A percentile compares a stretch with the other conserved stretches of the same genome.
These are phyloP conservation scores for Pangasius krempfi DNA, from an alignment of 2,797 vertebrate genomes.

Conservation along the genomic window DNA sequence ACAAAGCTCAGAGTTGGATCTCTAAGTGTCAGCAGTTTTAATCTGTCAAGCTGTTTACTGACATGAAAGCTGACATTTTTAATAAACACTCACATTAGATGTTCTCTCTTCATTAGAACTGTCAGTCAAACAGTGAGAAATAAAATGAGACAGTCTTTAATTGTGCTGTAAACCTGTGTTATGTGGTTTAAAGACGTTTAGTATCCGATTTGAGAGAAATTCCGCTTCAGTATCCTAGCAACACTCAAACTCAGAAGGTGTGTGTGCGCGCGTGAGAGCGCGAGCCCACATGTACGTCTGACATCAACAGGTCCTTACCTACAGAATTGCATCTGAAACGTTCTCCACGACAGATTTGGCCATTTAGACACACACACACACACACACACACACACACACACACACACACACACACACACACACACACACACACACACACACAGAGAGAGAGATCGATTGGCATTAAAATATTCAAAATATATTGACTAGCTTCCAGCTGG, in stretches of 20 bases:
- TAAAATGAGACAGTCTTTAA: slow-evolving; percentile 15
- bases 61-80: background rate
- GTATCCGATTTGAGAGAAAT: slow-evolving; percentile 33
- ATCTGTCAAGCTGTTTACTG: background rate
- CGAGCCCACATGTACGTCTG: background rate
- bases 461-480: background rate
- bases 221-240: slow-evolving; percentile 43
- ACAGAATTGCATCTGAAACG: background rate
- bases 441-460: background rate
- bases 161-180: slow-evolving; percentile 32
- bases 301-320: background rate
- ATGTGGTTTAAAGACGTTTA: slow-evolving; percentile 49
- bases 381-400: background rate
- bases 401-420: no score
- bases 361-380: background rate
- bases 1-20: background rate
- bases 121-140: background rate
- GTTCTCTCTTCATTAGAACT: background rate
- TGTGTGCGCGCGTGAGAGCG: background rate
- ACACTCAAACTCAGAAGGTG: background rate
- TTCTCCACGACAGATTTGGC: no score
- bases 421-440: no score
- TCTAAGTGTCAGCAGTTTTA: background rate
- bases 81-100: background rate
- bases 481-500: background rate